Evolutionary conservation across 2,797 vertebrate genomes (phyloP), one percentile per base, ranked within the genome.

Genomic region (Coregonus sp.): DNA sequence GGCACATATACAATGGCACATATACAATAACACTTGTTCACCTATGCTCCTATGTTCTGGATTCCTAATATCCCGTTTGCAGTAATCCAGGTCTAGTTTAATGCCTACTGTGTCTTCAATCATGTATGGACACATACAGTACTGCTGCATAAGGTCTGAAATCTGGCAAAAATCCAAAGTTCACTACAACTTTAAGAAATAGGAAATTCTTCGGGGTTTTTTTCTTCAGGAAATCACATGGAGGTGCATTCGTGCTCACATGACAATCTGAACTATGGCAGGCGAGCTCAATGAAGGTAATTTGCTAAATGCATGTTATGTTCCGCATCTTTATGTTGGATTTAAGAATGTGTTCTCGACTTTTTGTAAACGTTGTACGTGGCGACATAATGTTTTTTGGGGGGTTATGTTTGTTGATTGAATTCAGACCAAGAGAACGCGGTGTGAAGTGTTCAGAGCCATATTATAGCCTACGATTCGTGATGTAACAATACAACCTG

Each of bases 221-320:
- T 84, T 87, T 85, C 84, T 87, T 79, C 92, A 94, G 94, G 94
- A 95, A 95, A 95, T 95, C 95, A 95, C 94, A 95, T 95, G 94
- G 92, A 92, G 90, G 88, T 92, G 91, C 91, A 87, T 84, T 84
- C 71, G 80, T 18, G 82, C 93, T 95, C 94, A 95, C 94, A 95
- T 95, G 94, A 95, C 93, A 89, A 79, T 11, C 82, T 78, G 86
- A 89, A 81, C 86, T 86, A 95, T 95, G 95, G 95, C 93, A 90
- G 94, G 79, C 78, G 93, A 92, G 86, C 92, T 95, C 86, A 93
- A 87, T 92, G 94, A 95, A 94, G 95, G 95, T 94, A 95, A 86
- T 31, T 80, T 81, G 37, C 65, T 31, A 70, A 68, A 63, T 63
- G 11, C 20, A 25, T 25, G 9, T 63, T 63, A 63, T 63, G 20